Conservation (phyloP, 1,140 invertebrate species). For the Tetragonula clypearis region DNA sequence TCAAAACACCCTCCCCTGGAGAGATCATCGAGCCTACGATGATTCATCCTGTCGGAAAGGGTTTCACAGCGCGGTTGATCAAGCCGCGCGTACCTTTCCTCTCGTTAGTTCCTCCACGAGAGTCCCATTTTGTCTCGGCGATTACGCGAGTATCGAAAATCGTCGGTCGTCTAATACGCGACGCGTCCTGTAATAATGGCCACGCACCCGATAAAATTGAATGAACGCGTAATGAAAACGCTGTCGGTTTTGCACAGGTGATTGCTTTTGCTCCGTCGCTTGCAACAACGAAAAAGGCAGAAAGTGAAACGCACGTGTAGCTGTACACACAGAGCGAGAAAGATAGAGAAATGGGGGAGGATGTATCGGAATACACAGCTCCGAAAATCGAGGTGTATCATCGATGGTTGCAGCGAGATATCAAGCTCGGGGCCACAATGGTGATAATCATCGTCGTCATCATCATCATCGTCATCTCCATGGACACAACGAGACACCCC, state of each 20-base stretch:
- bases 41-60: conserved; percentile 1
- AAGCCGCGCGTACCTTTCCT: neutral
- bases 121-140: neutral
- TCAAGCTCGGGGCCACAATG: conserved; percentile 54
- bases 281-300: conserved; percentile 42
- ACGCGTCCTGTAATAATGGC: conserved; percentile 17
- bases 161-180: conserved; percentile 21
- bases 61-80: neutral
- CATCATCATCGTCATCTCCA: conserved; percentile 61
- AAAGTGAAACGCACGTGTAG: neutral
- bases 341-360: neutral
- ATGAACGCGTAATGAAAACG: conserved; percentile 36
- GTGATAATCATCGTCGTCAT: conserved; percentile 59
- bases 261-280: conserved; percentile 44
- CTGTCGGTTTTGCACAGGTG: conserved; percentile 18
- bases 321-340: neutral
- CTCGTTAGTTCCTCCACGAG: neutral
- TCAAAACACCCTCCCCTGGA: neutral
- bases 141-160: conserved; percentile 9
- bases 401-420: conserved; percentile 46
- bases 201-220: conserved; percentile 11
- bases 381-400: conserved; percentile 48
- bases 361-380: neutral
- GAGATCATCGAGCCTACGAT: conserved; percentile 2
- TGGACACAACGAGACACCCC: conserved; percentile 54